phyloP scores from a whole-genome alignment of 2,888 invertebrate genomes.

The Mythimna pallens region DNA sequence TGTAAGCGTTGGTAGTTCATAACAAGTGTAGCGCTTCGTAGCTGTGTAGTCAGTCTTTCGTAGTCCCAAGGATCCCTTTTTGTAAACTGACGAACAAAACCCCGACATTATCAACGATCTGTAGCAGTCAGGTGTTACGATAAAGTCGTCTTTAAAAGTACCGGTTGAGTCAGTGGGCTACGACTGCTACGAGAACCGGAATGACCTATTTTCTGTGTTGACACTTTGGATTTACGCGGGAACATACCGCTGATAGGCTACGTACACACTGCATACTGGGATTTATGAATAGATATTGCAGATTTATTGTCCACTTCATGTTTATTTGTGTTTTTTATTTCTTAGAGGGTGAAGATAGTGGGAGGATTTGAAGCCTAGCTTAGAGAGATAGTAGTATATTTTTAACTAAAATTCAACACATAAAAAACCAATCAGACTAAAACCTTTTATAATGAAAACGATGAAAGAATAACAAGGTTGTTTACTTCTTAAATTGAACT shows the following conservation, averaged over 20 bases:
- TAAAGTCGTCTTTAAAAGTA: conserved; percentile 32
- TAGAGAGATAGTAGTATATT: background rate
- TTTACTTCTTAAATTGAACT: conserved; percentile 25
- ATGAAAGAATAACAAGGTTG: conserved; percentile 14
- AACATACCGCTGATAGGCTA: conserved; percentile 32
- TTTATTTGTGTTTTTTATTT: background rate
- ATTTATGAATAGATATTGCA: conserved; percentile 29
- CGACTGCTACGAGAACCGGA: conserved; percentile 15
- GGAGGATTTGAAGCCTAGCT: background rate
- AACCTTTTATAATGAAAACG: conserved; percentile 3
- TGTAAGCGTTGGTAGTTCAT: conserved; percentile 29
- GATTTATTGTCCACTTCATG: background rate
- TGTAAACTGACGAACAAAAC: conserved; percentile 32
- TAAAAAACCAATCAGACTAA: background rate
- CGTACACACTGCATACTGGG: conserved; percentile 1
- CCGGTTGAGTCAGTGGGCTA: conserved; percentile 30
- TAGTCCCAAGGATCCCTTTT: conserved; percentile 25
- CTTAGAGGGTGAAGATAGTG: background rate
- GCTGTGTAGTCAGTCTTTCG: conserved; percentile 25
- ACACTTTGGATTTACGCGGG: conserved; percentile 37
- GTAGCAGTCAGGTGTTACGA: conserved; percentile 40
- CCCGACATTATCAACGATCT: conserved; percentile 23
- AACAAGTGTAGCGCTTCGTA: conserved; percentile 47
- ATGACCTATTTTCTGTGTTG: conserved; percentile 53
- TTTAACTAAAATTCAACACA: background rate